Evolutionary conservation across 30 jellyfish, hydroid and myxozoan species (phyloP).

Genomic region (Clytia hemisphaerica): DNA sequence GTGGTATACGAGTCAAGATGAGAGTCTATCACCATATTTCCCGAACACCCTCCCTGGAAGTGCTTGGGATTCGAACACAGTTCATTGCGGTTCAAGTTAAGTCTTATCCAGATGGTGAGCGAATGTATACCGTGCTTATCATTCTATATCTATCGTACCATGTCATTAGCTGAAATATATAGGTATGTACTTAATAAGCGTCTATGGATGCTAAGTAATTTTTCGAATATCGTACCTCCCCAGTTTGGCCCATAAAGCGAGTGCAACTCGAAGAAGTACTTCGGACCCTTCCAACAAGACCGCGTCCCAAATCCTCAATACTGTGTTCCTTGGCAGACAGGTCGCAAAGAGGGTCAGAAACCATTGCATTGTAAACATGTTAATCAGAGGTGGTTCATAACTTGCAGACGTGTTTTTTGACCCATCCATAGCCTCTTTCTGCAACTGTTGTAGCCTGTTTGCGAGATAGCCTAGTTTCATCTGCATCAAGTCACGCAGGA

Average conservation of each 20-base stretch:
- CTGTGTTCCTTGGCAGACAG: slow-evolving; percentile 94
- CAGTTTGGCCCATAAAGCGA: slow-evolving; percentile 91
- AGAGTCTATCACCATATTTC: too few species aligned
- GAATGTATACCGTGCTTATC: too few species aligned
- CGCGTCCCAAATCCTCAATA: slow-evolving; percentile 91
- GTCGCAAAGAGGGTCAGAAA: slow-evolving; percentile 92
- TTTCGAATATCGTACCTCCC: slow-evolving; percentile 91
- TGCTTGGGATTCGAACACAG: too few species aligned
- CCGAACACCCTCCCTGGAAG: too few species aligned
- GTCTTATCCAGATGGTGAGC: too few species aligned
- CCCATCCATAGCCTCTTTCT: slow-evolving; percentile 57
- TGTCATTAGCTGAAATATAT: too few species aligned
- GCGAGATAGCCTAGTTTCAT: slow-evolving; percentile 74
- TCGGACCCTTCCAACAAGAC: slow-evolving; percentile 95
- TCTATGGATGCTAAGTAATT: too few species aligned
- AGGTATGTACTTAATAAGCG: too few species aligned
- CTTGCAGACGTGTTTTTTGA: slow-evolving; percentile 52
- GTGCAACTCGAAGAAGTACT: slow-evolving; percentile 80
- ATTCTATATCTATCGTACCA: too few species aligned
- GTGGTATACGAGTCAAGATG: too few species aligned
- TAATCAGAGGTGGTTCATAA: slow-evolving; percentile 95
- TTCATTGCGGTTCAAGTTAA: too few species aligned
- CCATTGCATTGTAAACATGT: slow-evolving; percentile 98
- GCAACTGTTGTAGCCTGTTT: slow-evolving; percentile 62
- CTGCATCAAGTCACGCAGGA: slow-evolving; percentile 78